Base-by-base conservation (phyloP, 1,140 invertebrate species). In the Rhizoglyphus robini region DNA sequence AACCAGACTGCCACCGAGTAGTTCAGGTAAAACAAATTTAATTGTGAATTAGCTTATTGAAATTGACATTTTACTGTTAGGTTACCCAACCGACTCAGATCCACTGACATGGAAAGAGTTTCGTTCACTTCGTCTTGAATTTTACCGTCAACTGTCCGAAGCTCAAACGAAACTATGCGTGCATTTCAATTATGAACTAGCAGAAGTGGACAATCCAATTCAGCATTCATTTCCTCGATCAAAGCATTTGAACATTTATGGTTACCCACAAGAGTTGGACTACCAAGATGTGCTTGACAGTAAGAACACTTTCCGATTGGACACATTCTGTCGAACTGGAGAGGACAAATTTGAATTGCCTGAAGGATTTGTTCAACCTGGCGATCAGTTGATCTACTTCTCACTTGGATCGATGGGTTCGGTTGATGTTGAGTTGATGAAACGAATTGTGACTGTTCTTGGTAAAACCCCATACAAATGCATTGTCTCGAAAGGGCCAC, bases 361-460 rank as follows among this genome's bases (percentile, higher is more conserved):
- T 3, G 58, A 66, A 47, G 31, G 25, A 61, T 62, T 68, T 8
- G 4, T 13, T 0, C 38, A 64, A 23, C 48, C 34, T 31, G 27
- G 18, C 15, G 60, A 47, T 13, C 32, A 65, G 30, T 30, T 69
- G 29, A 69, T 69, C 4, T 69, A 65, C 32, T 67, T 68, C 0
- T 68, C 59, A 32, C 20, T 69, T 3, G 68, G 65, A 30, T 66
- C 61, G 13, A 31, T 65, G 65, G 63, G 72, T 70, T 70, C 54
- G 71, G 27, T 47, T 67, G 32, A 71, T 69, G 29, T 68, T 31
- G 47, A 36, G n/a, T 30, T 67, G 20, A 67, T 67, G 66, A 67
- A 67, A 47, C 20, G 62, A 66, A 32, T 67, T 3, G 30, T 49
- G 4, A 29, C 32, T 15, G 47, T 65, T 27, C 34, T 67, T 8